Evolutionary conservation across 2,888 invertebrate genomes (phyloP), one percentile per base, ranked within the genome.

Genomic region (Nomada fabriciana): DNA sequence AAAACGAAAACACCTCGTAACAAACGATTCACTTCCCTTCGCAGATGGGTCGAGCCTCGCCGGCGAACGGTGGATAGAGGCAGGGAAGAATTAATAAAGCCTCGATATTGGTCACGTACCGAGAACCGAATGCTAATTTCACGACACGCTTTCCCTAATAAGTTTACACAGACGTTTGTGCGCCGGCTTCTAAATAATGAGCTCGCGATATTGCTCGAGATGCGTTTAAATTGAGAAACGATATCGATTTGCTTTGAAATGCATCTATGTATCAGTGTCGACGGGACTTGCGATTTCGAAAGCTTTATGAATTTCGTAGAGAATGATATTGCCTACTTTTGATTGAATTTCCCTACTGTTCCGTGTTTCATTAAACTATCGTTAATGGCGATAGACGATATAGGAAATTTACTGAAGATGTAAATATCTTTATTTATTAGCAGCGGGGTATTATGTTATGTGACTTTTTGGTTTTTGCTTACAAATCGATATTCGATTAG

Each of bases 1-100:
- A 80, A 85, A 83, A 81, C 79, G 83, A 83, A 83, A 83, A 87
- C 76, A 77, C 71, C 75, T 72, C 50, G 64, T 78, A 86, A 86
- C 80, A 76, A 86, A 86, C 82, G 86, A 76, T 77, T 82, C 69
- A 75, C 70, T 86, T 55, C 42, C 36, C 7, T 13, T 5, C 18
- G 43, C 25, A 18, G n/a, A 73, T 18, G 59, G 42, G 47, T 2
- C 23, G 36, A 29, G 42, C 9, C 18, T 50, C 50, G 18, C 18
- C 23, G 7, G 23, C 47, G 53, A 42, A 15, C 43, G 47, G n/a
- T 3, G 29, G 29, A 36, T 7, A 36, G 36, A 4, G 9, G 36
- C 11, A 15, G 20, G 42, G 0, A 50, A 3, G 50, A 59, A 74
- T 81, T 81, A 76, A 69, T 71, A 64, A 74, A 74, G 36, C 29